phyloP scores from a whole-genome alignment of 2,888 invertebrate genomes.

The Erynnis tages region DNA sequence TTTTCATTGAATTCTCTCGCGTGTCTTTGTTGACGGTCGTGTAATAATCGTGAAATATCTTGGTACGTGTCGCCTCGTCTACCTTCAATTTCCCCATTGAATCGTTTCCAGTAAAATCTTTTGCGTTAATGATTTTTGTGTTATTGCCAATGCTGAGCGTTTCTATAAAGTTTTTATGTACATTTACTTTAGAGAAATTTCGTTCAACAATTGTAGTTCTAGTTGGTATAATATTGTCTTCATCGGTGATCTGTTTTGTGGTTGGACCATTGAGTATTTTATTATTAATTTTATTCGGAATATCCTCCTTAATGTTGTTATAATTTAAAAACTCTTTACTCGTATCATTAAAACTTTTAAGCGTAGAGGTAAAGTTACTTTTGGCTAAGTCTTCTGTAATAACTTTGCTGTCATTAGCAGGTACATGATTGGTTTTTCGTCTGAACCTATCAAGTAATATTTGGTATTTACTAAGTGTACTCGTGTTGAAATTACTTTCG shows the following conservation, averaged over 20 bases:
- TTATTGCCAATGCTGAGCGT: not conserved
- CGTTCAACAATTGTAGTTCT: not conserved
- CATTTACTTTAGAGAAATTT: not conserved
- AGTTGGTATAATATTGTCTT: not conserved
- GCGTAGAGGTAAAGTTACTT: conserved; percentile 33
- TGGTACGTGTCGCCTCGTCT: conserved; percentile 61
- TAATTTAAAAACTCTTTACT: not conserved
- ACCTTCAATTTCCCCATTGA: conserved; percentile 64
- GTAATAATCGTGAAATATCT: conserved; percentile 67
- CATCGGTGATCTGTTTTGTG: not conserved
- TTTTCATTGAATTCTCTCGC: conserved; percentile 21
- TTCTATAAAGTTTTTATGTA: not conserved
- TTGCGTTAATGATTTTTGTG: not conserved
- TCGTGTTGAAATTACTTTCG: conserved; percentile 7
- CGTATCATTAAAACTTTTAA: conserved; percentile 28
- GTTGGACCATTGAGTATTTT: not conserved
- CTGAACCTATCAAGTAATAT: conserved; percentile 57
- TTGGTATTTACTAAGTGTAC: conserved; percentile 48
- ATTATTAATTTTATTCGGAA: not conserved
- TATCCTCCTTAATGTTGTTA: not conserved
- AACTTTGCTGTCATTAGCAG: conserved; percentile 3
- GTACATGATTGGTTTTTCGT: conserved; percentile 48
- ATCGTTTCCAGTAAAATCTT: conserved; percentile 35
- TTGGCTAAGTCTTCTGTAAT: conserved; percentile 25
- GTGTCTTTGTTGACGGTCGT: conserved; percentile 59